These are phyloP conservation scores for Trematomus bernacchii DNA, from an alignment of 2,797 vertebrate species.

Conservation along the genomic window DNA sequence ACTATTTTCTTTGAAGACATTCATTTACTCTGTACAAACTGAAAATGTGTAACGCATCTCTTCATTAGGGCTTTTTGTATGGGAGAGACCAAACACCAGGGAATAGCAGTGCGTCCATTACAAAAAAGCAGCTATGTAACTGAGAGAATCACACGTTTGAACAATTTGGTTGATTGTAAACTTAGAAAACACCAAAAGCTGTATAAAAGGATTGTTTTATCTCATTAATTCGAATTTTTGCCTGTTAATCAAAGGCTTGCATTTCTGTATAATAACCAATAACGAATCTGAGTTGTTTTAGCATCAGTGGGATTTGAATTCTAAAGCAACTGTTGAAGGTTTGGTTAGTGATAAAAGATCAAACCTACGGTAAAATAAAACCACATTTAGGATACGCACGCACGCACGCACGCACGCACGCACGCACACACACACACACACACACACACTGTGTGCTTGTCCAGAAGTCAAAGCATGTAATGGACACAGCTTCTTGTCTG, in stretches of 20 bases:
- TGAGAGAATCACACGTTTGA: not conserved
- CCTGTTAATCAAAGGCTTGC: not conserved
- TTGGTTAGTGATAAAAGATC: conserved; percentile 41
- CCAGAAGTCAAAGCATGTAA: no score
- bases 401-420: not conserved
- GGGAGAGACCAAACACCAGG: not conserved
- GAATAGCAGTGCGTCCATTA: not conserved
- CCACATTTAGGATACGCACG: conserved; percentile 15
- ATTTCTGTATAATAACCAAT: not conserved
- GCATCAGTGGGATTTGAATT: conserved; percentile 12
- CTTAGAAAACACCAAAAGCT: not conserved
- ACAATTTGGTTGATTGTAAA: not conserved
- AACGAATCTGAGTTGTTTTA: conserved; percentile 7
- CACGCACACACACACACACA: not conserved
- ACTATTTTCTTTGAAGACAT: not conserved
- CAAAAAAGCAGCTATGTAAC: not conserved
- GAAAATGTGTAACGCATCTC: not conserved
- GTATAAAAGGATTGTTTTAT: not conserved
- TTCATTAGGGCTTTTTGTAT: not conserved
- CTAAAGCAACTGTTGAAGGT: conserved; percentile 16
- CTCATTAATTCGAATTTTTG: not conserved
- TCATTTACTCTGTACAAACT: not conserved
- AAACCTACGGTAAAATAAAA: conserved; percentile 27
- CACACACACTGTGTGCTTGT: no score
- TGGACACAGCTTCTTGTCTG: no score